Evolutionary conservation across 2,888 invertebrate species (phyloP).

Genomic region (Microctonus aethiopoides): DNA sequence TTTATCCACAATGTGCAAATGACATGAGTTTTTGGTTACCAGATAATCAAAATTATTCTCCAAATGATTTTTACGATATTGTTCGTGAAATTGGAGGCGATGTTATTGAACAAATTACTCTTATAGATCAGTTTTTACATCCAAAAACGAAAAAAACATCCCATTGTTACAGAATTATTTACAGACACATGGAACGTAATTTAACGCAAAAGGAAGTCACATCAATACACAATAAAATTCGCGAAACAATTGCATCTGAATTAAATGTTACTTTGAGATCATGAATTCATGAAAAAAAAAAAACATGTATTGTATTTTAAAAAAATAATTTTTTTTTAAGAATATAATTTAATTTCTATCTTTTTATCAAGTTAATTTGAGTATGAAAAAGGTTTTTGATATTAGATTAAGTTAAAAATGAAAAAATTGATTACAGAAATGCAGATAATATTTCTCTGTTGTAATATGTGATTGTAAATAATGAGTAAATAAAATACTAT

Average conservation of each 20-base stretch:
- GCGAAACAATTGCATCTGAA: slow-evolving; percentile 66
- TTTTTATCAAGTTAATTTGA: too few relatives aligned
- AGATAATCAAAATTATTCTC: slow-evolving; percentile 73
- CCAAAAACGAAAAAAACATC: slow-evolving; percentile 85
- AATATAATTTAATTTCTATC: too few relatives aligned
- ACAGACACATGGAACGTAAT: slow-evolving; percentile 91
- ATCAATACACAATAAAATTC: slow-evolving; percentile 82
- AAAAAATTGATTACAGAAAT: slow-evolving; percentile 1
- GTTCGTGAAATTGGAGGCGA: slow-evolving; percentile 91
- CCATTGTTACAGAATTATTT: slow-evolving; percentile 91
- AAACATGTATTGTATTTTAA: too few relatives aligned
- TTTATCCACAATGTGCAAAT: slow-evolving; percentile 86
- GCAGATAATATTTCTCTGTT: neutral
- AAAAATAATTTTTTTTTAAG: too few relatives aligned
- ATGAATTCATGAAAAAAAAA: too few relatives aligned
- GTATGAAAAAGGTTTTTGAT: too few relatives aligned
- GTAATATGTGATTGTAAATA: neutral
- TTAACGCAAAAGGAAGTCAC: slow-evolving; percentile 90
- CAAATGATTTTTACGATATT: slow-evolving; percentile 92
- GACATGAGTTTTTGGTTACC: slow-evolving; percentile 99
- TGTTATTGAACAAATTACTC: slow-evolving; percentile 89
- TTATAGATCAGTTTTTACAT: slow-evolving; percentile 89
- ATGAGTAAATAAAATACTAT: neutral
- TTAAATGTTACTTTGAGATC: slow-evolving; percentile 45
- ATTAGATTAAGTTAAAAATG: neutral